Conservation (phyloP, 2,888 invertebrate genomes). For the Polydrusus pterygomalis region DNA sequence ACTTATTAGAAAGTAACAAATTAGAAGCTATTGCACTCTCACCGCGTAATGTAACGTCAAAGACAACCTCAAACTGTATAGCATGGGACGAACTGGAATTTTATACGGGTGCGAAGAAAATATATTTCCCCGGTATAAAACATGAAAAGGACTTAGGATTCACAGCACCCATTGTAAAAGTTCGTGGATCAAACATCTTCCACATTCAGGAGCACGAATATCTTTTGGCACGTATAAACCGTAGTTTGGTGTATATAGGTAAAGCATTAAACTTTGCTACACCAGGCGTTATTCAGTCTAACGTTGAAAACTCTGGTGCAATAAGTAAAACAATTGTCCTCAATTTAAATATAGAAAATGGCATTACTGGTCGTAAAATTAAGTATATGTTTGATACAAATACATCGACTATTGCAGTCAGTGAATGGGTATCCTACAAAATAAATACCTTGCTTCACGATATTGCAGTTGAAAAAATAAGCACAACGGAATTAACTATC, state of each 20-base stretch:
- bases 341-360: conserved; percentile 1
- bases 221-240: neutral
- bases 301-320: neutral
- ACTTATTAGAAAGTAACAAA: neutral
- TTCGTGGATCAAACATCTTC: neutral
- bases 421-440: neutral
- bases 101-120: neutral
- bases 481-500: neutral
- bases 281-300: neutral
- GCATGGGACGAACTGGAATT: neutral
- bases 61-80: neutral
- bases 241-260: neutral
- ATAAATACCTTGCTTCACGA: neutral
- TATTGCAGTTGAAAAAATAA: neutral
- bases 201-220: neutral
- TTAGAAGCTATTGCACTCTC: neutral
- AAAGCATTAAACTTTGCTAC: neutral
- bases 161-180: neutral
- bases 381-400: neutral
- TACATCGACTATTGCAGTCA: neutral
- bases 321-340: neutral
- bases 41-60: neutral
- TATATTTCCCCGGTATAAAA: neutral
- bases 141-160: neutral
- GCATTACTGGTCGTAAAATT: neutral